Percentiles rank a stretch among this genome's conserved stretches.
Conservation (phyloP, 1,140 invertebrate species). For the Eumeta japonica region DNA sequence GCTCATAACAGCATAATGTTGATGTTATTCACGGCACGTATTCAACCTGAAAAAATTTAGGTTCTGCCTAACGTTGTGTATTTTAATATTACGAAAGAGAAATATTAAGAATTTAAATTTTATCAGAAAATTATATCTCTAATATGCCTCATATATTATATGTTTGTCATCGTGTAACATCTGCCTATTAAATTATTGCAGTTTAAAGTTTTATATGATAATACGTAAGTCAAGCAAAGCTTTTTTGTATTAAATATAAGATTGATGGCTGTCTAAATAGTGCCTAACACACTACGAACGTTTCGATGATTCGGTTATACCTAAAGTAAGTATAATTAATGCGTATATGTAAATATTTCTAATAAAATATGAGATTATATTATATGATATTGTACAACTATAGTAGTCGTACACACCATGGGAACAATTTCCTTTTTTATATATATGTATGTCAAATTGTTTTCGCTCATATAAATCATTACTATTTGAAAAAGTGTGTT, state of each 20-base stretch:
- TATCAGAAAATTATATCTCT: too few relatives aligned
- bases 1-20: too few relatives aligned
- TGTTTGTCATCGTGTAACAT: too few relatives aligned
- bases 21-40: too few relatives aligned
- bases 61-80: too few relatives aligned
- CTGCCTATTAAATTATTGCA: conserved; percentile 53
- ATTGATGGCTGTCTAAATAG: conserved; percentile 58
- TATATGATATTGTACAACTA: conserved; percentile 31
- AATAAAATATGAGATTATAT: conserved; percentile 31
- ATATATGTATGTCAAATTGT: neutral
- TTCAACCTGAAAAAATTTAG: too few relatives aligned
- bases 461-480: neutral
- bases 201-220: conserved; percentile 40
- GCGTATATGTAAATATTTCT: conserved; percentile 31
- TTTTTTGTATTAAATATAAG: conserved; percentile 46
- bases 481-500: neutral
- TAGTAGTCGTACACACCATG: conserved; percentile 37
- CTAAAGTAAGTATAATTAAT: conserved; percentile 34
- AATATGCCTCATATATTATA: too few relatives aligned
- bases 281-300: conserved; percentile 56
- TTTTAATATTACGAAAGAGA: too few relatives aligned
- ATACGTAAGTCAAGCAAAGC: conserved; percentile 51
- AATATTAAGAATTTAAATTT: too few relatives aligned
- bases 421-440: conserved; percentile 34
- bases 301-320: conserved; percentile 51